Evolutionary conservation across 2,797 vertebrate genomes (phyloP), one percentile per base, ranked within the genome.

Genomic region (Amniataba percoides): DNA sequence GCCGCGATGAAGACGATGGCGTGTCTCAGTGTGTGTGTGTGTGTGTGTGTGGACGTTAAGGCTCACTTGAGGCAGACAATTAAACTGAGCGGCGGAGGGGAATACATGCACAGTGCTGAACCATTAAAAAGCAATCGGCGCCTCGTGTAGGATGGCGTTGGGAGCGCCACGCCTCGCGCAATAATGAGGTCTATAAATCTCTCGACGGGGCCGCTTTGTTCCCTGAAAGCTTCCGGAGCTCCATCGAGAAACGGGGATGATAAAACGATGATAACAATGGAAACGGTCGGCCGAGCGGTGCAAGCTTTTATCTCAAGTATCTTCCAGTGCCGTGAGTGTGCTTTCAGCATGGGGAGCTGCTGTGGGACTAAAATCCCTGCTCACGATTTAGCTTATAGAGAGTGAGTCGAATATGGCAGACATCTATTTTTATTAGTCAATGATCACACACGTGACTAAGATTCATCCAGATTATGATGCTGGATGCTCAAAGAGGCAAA

Each of bases 81-180:
- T 89, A 85, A 83, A 90, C 58, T 18, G 59, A 82, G 79, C 84
- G 76, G 77, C 85, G 56, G 79, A 82, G 51, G 79, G 68, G 57
- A 85, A 86, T 75, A 78, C 60, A 65, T 57, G 64, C 78, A 71
- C 53, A 59, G 31, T 45, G 65, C 34, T 80, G 85, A 68, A 53
- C 64, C 56, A 78, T 89, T 87, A 87, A 83, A 88, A 84, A 72
- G 80, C 82, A 83, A 90, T 92, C 86, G 80, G 63, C 4, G 62
- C 80, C 63, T 74, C 27, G 49, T 74, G 80, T 46, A 31, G 57
- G 71, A 65, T n/a, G 67, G 52, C 4, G 53, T 51, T 11, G 57
- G 39, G 34, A 25, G 43, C 31, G 60, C 45, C 7, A 39, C 9
- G 72, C 63, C 71, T 78, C 8, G 23, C 43, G 60, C 59, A 70